Evolutionary conservation across 1,140 invertebrate species (phyloP).

Genomic region (Daktulosphaira vitifoliae): DNA sequence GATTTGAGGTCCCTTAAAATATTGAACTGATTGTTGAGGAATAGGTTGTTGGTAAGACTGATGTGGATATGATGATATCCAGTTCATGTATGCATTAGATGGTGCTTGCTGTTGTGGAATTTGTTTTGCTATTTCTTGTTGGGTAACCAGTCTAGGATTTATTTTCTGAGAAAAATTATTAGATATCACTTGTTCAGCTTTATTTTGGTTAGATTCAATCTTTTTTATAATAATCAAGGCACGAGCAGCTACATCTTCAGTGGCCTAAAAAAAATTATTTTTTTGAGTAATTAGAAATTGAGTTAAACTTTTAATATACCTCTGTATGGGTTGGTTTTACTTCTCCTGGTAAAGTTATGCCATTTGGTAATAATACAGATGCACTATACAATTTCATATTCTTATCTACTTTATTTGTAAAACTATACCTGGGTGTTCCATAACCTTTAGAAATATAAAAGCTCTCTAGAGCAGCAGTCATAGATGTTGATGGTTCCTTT

Average conservation of each 20-base stretch:
- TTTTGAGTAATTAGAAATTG: no score
- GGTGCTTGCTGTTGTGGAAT: background rate
- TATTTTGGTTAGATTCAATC: constrained; percentile 12
- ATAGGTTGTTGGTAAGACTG: background rate
- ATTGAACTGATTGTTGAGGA: background rate
- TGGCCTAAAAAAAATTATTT: background rate
- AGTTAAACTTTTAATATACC: background rate
- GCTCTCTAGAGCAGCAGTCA: background rate
- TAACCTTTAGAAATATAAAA: constrained; percentile 17
- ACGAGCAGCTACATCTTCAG: constrained; percentile 18
- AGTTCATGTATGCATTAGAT: constrained; percentile 15
- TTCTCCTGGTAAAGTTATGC: constrained; percentile 10
- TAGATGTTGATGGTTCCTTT: background rate
- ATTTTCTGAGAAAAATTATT: no score
- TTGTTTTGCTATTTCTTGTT: no score
- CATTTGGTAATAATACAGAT: constrained; percentile 7
- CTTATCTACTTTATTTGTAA: constrained; percentile 2
- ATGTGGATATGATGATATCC: constrained; percentile 7
- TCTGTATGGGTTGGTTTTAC: constrained; percentile 2
- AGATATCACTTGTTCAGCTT: background rate
- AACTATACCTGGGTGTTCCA: background rate
- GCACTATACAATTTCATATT: background rate
- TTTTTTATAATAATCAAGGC: constrained; percentile 11
- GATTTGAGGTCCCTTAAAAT: background rate
- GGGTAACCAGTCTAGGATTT: no score